Conservation (phyloP, 2,888 invertebrate genomes). For the Antitype chi region DNA sequence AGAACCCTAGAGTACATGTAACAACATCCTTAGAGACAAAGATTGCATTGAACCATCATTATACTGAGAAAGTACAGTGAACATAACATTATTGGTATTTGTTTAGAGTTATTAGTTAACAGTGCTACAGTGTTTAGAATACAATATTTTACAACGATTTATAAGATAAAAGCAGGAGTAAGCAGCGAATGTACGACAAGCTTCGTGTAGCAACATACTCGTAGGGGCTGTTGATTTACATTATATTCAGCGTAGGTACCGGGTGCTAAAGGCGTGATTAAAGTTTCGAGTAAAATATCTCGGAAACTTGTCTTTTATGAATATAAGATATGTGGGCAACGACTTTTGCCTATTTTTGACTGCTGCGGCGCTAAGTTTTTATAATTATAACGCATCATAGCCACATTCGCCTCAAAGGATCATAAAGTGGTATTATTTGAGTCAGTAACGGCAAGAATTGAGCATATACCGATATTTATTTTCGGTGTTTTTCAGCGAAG, state of each 20-base stretch:
- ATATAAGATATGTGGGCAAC: neutral
- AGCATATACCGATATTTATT: neutral
- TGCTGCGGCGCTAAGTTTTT: neutral
- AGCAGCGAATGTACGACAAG: conserved; percentile 78
- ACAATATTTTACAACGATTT: conserved; percentile 85
- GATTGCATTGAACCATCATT: conserved; percentile 89
- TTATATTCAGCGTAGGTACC: neutral
- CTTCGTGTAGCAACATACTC: conserved; percentile 43
- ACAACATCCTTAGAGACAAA: conserved; percentile 86
- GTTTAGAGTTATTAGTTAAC: conserved; percentile 83
- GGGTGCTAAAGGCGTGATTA: neutral
- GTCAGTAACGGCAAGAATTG: neutral
- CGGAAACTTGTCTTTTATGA: neutral
- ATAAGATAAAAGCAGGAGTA: conserved; percentile 86
- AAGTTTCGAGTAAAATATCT: conserved; percentile 43
- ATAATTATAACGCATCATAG: neutral
- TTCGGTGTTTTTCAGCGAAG: too few relatives aligned
- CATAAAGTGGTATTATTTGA: neutral
- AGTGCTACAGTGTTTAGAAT: conserved; percentile 86
- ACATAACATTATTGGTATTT: conserved; percentile 83
- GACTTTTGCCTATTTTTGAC: neutral
- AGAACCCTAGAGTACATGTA: conserved; percentile 77
- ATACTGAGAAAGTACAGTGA: conserved; percentile 86
- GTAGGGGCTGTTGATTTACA: neutral
- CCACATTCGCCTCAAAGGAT: neutral